Evolutionary conservation across 2,113 vertebrate genomes (phyloP).

Genomic region (Dasyurus viverrinus): DNA sequence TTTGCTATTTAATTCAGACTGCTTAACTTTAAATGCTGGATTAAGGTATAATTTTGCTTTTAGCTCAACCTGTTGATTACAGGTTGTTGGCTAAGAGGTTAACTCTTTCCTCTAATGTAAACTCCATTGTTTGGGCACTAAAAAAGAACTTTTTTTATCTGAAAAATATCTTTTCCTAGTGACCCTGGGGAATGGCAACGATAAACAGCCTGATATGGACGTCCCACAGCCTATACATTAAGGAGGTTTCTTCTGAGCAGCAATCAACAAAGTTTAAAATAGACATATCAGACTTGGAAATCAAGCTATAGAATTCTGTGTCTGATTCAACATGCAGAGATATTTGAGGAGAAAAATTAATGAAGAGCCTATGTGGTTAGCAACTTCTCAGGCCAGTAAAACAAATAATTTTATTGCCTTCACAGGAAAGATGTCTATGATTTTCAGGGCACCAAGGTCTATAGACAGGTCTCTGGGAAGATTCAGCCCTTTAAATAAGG

Average conservation of each 20-base stretch:
- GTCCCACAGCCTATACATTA: conserved; percentile 64
- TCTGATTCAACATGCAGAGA: conserved; percentile 55
- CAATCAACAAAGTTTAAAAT: conserved; percentile 73
- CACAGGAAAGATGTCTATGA: conserved; percentile 60
- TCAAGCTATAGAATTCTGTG: conserved; percentile 66
- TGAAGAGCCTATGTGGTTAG: conserved; percentile 49
- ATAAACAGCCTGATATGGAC: conserved; percentile 73
- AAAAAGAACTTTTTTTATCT: conserved; percentile 24
- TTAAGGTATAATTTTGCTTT: conserved; percentile 72
- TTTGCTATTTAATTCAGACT: conserved; percentile 66
- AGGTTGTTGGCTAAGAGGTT: conserved; percentile 69
- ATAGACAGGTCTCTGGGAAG: conserved; percentile 47
- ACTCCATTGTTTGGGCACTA: conserved; percentile 55
- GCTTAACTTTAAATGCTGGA: conserved; percentile 68
- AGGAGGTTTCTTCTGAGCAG: conserved; percentile 69
- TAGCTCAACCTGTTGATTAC: conserved; percentile 81
- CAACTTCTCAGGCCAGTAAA: conserved; percentile 51
- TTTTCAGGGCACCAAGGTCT: conserved; percentile 40
- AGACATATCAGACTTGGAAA: conserved; percentile 59
- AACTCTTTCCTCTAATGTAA: conserved; percentile 74
- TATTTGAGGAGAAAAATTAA: conserved; percentile 67
- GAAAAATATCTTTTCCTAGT: conserved; percentile 63
- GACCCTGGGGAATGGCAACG: conserved; percentile 48
- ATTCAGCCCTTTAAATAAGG: conserved; percentile 24
- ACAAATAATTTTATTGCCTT: conserved; percentile 49